phyloP scores from a whole-genome alignment of 1,140 invertebrate species.

The Drosophila saltans region DNA sequence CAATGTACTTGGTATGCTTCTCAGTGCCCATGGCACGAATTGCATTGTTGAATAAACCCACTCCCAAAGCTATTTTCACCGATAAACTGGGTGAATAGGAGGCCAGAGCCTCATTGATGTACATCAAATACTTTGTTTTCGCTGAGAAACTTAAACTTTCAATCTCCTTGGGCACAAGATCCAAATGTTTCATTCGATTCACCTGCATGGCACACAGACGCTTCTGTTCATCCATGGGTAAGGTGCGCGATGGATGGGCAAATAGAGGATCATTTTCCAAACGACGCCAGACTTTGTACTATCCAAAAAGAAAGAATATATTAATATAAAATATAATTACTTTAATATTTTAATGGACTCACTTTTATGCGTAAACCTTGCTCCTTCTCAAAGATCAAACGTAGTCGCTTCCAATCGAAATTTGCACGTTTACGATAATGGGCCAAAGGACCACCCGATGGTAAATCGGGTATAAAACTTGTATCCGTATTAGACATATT shows the following conservation, averaged over 20 bases:
- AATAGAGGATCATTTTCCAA: constrained; percentile 93
- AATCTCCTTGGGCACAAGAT: constrained; percentile 85
- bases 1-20: constrained; percentile 88
- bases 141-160: constrained; percentile 86
- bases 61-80: constrained; percentile 88
- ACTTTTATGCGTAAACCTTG: constrained; percentile 90
- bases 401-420: constrained; percentile 92
- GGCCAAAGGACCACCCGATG: constrained; percentile 87
- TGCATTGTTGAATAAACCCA: constrained; percentile 88
- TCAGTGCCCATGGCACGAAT: constrained; percentile 90
- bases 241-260: constrained; percentile 84
- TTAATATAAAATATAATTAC: too few species aligned
- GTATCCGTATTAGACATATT: constrained; percentile 65
- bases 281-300: constrained; percentile 92
- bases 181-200: constrained; percentile 85
- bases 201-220: constrained; percentile 86
- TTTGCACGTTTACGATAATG: constrained; percentile 88
- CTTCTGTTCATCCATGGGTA: constrained; percentile 89
- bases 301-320: constrained; percentile 53
- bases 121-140: constrained; percentile 88
- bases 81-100: constrained; percentile 87
- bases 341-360: constrained; percentile 38
- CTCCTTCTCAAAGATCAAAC: constrained; percentile 89
- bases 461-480: constrained; percentile 85
- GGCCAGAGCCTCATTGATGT: constrained; percentile 88